phyloP scores from a whole-genome alignment of 2,113 vertebrate genomes.

The Microtus oregoni region DNA sequence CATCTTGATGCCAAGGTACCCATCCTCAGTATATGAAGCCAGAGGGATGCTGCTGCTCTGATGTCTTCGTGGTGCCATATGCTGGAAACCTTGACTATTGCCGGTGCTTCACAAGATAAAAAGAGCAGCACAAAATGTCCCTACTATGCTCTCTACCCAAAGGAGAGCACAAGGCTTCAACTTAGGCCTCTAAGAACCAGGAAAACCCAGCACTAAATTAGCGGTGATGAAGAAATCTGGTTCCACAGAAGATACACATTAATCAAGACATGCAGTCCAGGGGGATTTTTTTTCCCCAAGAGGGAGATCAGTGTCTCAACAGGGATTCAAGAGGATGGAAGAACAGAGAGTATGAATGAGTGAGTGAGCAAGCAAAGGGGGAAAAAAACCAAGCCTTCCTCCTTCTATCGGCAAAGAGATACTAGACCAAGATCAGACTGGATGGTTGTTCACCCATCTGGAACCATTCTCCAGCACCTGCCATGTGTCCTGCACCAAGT shows the following conservation, averaged over 20 bases:
- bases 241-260: background rate
- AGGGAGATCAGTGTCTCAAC: background rate
- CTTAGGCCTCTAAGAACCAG: background rate
- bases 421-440: background rate
- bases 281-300: background rate
- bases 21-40: background rate
- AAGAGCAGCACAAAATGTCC: background rate
- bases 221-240: background rate
- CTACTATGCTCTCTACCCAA: background rate
- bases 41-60: rapidly evolving
- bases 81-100: background rate
- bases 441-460: background rate
- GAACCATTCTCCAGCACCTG: background rate
- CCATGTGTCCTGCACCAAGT: background rate
- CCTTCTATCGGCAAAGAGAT: background rate
- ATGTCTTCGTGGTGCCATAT: background rate
- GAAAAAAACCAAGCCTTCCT: background rate
- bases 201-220: background rate
- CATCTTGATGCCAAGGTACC: rapidly evolving
- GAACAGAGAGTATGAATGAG: background rate
- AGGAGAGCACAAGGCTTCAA: background rate
- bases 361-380: background rate
- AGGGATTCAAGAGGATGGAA: background rate
- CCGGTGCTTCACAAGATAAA: background rate
- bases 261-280: background rate